Base-by-base conservation (phyloP, 2,797 vertebrate species). In the Siniperca scherzeri region DNA sequence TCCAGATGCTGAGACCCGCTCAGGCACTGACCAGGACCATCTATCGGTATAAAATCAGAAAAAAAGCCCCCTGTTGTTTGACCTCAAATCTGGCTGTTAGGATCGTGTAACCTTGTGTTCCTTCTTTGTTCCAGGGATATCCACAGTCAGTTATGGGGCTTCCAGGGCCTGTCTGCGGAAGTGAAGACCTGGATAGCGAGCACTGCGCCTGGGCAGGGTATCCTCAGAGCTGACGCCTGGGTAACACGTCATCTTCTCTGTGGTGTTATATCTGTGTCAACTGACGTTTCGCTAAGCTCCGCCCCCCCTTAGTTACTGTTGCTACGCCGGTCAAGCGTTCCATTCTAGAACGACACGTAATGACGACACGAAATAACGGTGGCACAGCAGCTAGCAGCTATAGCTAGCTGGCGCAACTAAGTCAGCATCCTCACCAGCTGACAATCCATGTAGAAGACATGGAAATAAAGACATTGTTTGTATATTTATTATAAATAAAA, bases 161-260 rank as follows among this genome's bases (percentile, higher is more conserved):
- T 94, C 42, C 88, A 84, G 73, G 87, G 90, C 13, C 66, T 90
- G 80, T 87, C 91, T 22, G 85, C 82, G 38, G 83, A 89, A 7
- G 83, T 90, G 62, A 94, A 90, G 74, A 80, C 90, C 79, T 93
- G 94, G 92, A 76, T 95, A 50, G 64, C 59, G 48, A 84, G 90
- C 85, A 59, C 85, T 22, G 65, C 55, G 0, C 84, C 87, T 65
- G 83, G 88, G 33, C 87, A 87, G 76, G 83, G 86, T 19, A 66
- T 83, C 78, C 60, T 90, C 60, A 91, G 88, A 84, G 82, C 83
- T 4, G 88, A 92, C 40, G 67, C 85, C 27, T 93, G 90, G 95
- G 96, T 96, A 93, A 94, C 10, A 40, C 27, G 36, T 5, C 14
- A 55, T 27, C 9, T 42, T 42, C 9, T 42, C 40, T 42, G 10